Evolutionary conservation across 2,113 vertebrate species (phyloP).

Genomic region (Peromyscus californicus): DNA sequence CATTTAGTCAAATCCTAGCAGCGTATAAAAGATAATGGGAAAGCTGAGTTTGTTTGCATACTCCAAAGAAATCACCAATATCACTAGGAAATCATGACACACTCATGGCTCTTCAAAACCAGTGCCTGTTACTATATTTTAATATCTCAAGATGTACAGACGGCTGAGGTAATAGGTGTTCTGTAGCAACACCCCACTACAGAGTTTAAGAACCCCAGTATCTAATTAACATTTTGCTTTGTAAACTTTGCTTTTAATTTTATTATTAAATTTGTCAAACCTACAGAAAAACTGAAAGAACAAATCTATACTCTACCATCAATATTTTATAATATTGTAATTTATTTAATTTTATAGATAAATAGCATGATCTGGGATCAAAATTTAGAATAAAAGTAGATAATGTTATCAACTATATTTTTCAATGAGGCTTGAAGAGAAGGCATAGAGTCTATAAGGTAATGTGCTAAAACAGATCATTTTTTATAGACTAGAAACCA

Average conservation of each 20-base stretch:
- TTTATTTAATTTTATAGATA: constrained; percentile 19
- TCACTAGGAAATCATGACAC: neutral
- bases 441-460: neutral
- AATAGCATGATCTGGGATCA: neutral
- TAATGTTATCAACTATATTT: neutral
- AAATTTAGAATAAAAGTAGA: constrained; percentile 26
- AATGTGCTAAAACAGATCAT: neutral
- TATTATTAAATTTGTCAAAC: neutral
- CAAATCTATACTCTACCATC: neutral
- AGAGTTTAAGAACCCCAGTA: neutral
- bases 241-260: neutral
- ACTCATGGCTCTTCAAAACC: neutral
- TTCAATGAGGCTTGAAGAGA: neutral
- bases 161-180: neutral
- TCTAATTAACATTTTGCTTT: neutral
- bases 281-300: constrained; percentile 10
- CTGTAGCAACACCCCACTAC: too few relatives aligned
- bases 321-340: neutral
- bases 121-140: neutral
- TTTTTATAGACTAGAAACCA: neutral
- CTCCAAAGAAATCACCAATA: neutral
- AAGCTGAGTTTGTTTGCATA: constrained; percentile 16
- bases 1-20: neutral
- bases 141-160: neutral
- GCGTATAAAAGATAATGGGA: neutral